Evolutionary conservation across 53 echinoderm and acorn worm genomes (phyloP), one percentile per base, ranked within the genome.

Genomic region (Astropecten irregularis): DNA sequence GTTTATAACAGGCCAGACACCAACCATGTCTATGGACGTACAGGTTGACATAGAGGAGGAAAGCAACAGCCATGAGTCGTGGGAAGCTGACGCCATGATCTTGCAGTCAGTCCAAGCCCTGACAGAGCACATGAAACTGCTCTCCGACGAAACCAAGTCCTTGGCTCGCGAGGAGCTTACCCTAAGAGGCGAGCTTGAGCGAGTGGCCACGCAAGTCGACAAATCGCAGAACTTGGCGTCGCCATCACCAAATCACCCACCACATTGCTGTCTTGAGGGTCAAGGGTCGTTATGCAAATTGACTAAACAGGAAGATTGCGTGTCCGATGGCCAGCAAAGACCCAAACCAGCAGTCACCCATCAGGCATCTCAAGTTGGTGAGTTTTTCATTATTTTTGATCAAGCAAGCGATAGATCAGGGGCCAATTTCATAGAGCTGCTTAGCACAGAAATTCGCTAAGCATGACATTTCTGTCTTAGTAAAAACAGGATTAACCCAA

Each of bases 141-240:
- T 87, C 5, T 81, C 87, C 4, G 87, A 77, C 32, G 87, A 79
- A 14, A 87, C 87, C 7, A 67, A 59, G 27, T 56, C 68, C 18
- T 42, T 87, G 36, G 87, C 87, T 4, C 87, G 67, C 15, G 87
- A 87, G 77, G 87, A 66, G 3, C 35, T 87, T 19, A 81, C 79
- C 0, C 59, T 87, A 3, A 69, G 70, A 0, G 69, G 87, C 15
- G 87, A 87, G 47, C 40, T 87, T 34, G 87, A 87, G 20, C 87
- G 87, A 3, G 81, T 87, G 40, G 87, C 87, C n/a, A 40, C 66
- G 27, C 87, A 87, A 37, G 87, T 87, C 4, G 87, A 86, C 62
- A 13, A 9, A 21, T 0, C 15, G 6, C 9, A 35, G 14, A 60
- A 60, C 34, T 19, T 79, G 31, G 32, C 47, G 26, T n/a, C 61